phyloP scores from a whole-genome alignment of 2,888 invertebrate species.

The Drosophila kanekoi region DNA sequence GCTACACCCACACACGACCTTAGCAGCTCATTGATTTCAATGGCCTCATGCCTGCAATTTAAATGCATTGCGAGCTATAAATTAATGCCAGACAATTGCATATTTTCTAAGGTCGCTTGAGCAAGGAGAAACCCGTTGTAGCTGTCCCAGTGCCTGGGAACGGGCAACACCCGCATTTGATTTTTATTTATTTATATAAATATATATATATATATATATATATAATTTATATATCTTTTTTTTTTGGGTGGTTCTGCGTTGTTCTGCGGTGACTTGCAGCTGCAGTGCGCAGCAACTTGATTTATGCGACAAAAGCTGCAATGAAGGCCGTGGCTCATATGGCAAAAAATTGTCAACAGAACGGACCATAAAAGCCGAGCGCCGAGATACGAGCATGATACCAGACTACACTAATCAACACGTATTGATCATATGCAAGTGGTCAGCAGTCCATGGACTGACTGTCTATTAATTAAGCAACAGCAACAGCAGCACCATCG shows the following conservation, averaged over 20 bases:
- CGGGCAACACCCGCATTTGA: slow-evolving; percentile 72
- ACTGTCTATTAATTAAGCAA: slow-evolving; percentile 62
- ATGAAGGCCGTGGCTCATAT: slow-evolving; percentile 74
- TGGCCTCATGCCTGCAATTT: slow-evolving; percentile 46
- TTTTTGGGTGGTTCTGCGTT: slow-evolving; percentile 17
- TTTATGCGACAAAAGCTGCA: slow-evolving; percentile 70
- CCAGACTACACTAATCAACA: slow-evolving; percentile 66
- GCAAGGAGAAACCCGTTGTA: slow-evolving; percentile 36
- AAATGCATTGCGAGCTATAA: slow-evolving; percentile 60
- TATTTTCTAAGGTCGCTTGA: slow-evolving; percentile 74
- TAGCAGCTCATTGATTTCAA: slow-evolving; percentile 73
- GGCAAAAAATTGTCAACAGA: slow-evolving; percentile 78
- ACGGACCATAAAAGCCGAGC: slow-evolving; percentile 72
- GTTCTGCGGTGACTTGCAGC: slow-evolving; percentile 38
- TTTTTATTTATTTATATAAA: slow-evolving; percentile 1
- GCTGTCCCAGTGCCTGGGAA: slow-evolving; percentile 50
- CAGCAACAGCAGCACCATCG: slow-evolving; percentile 40
- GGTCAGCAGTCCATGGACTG: slow-evolving; percentile 39
- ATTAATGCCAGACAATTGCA: slow-evolving; percentile 65
- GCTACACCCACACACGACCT: slow-evolving; percentile 69
- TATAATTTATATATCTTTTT: not conserved
- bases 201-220: too few relatives aligned
- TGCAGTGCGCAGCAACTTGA: slow-evolving; percentile 48
- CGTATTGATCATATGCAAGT: slow-evolving; percentile 79
- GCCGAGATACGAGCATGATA: slow-evolving; percentile 66